Percentiles rank a stretch among this genome's conserved stretches.
phyloP scores from a whole-genome alignment of 2,888 invertebrate species.

The Eupithecia subumbrata region DNA sequence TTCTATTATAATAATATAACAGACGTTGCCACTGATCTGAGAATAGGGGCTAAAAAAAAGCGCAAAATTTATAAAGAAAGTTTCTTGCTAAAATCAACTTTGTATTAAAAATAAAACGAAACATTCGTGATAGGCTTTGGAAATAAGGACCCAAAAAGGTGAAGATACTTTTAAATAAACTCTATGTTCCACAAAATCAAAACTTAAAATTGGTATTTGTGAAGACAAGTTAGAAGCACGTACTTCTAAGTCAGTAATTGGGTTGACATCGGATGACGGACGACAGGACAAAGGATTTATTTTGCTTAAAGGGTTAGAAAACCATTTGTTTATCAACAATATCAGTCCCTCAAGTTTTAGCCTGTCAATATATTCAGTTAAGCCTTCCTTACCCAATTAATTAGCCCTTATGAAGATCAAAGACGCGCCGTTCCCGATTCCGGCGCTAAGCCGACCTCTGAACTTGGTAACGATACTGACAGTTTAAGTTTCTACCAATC shows the following conservation, averaged over 20 bases:
- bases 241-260: slow-evolving; percentile 11
- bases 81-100: background rate
- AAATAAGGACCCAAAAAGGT: background rate
- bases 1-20: too few relatives aligned
- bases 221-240: slow-evolving; percentile 4
- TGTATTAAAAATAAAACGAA: background rate
- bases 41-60: background rate
- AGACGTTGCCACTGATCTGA: background rate
- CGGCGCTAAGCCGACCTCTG: slow-evolving; percentile 68
- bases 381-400: slow-evolving; percentile 75
- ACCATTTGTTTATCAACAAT: slow-evolving; percentile 56
- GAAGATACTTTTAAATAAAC: background rate
- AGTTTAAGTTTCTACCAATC: slow-evolving; percentile 72
- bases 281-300: slow-evolving; percentile 19
- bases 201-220: slow-evolving; percentile 3
- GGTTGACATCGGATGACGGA: slow-evolving; percentile 9
- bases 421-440: slow-evolving; percentile 68
- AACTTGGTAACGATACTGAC: slow-evolving; percentile 72
- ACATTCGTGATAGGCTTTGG: background rate
- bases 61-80: background rate
- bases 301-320: slow-evolving; percentile 37
- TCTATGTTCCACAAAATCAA: background rate
- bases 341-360: slow-evolving; percentile 55
- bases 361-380: slow-evolving; percentile 70
- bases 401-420: slow-evolving; percentile 79